Conservation (phyloP, 2,888 invertebrate genomes). For the Pseudeuparius sepicola region DNA sequence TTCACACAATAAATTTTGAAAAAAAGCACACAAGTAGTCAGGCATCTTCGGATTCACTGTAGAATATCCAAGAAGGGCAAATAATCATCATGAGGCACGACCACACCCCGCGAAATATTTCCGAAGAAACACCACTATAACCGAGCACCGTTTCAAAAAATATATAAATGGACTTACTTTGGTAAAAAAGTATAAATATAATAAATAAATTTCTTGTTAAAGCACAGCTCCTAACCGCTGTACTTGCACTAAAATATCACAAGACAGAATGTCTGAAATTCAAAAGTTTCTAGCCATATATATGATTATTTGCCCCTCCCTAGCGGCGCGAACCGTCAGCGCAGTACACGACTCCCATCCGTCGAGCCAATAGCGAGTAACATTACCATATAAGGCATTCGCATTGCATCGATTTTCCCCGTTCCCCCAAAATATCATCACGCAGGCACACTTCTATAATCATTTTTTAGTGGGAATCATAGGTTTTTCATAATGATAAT, state of each 20-base stretch:
- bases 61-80: conserved; percentile 13
- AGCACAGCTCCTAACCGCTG: conserved; percentile 30
- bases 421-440: conserved; percentile 24
- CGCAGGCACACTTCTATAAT: conserved; percentile 28
- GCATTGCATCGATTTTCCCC: conserved; percentile 48
- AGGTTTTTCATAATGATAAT: conserved; percentile 21
- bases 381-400: conserved; percentile 74
- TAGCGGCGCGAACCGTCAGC: too few species aligned
- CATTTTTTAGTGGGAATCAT: conserved; percentile 24
- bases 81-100: conserved; percentile 16
- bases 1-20: too few species aligned
- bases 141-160: conserved; percentile 1
- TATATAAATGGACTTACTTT: conserved; percentile 27
- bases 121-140: conserved; percentile 12
- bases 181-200: conserved; percentile 29
- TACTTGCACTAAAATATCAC: conserved; percentile 33
- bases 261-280: conserved; percentile 34
- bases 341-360: conserved; percentile 4
- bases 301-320: conserved; percentile 47
- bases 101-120: conserved; percentile 24
- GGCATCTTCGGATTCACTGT: too few species aligned
- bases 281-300: conserved; percentile 36
- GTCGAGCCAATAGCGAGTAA: conserved; percentile 52
- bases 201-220: conserved; percentile 24
- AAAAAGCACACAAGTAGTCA: too few species aligned